These are phyloP conservation scores for Eidolon dupreanum DNA, from an alignment of 2,797 vertebrate genomes.

Conservation along the genomic window DNA sequence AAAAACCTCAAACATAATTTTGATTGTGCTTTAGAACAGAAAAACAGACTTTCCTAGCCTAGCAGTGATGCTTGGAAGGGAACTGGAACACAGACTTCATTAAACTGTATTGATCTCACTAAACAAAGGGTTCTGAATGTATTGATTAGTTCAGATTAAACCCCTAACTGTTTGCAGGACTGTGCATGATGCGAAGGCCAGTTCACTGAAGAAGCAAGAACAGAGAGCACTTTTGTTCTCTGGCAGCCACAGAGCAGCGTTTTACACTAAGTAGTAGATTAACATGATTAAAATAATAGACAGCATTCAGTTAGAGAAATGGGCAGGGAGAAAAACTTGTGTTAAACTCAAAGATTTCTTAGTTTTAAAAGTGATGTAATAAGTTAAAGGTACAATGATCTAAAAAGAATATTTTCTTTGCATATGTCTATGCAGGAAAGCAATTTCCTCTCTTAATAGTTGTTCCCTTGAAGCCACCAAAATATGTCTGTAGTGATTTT, in stretches of 20 bases:
- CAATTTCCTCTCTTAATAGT: neutral
- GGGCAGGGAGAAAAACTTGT: neutral
- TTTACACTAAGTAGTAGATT: constrained; percentile 37
- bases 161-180: constrained; percentile 63
- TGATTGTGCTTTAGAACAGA: constrained; percentile 83
- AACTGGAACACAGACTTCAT: constrained; percentile 90
- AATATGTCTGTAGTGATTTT: neutral
- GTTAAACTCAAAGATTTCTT: constrained; percentile 9
- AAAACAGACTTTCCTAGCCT: constrained; percentile 82
- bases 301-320: constrained; percentile 47
- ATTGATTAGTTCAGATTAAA: constrained; percentile 86
- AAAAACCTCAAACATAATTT: constrained; percentile 65
- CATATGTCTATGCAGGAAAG: constrained; percentile 39
- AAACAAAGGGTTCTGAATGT: constrained; percentile 90
- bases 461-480: neutral
- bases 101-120: constrained; percentile 90
- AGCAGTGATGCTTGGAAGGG: constrained; percentile 82
- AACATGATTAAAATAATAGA: constrained; percentile 59
- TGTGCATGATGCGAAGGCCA: constrained; percentile 51
- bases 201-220: constrained; percentile 68
- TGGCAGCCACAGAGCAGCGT: neutral
- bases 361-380: neutral
- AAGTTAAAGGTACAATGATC: neutral
- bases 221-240: constrained; percentile 61
- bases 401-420: constrained; percentile 20